Base-by-base conservation (phyloP, 2,797 vertebrate genomes). In the Phrynocephalus guinanensis region DNA sequence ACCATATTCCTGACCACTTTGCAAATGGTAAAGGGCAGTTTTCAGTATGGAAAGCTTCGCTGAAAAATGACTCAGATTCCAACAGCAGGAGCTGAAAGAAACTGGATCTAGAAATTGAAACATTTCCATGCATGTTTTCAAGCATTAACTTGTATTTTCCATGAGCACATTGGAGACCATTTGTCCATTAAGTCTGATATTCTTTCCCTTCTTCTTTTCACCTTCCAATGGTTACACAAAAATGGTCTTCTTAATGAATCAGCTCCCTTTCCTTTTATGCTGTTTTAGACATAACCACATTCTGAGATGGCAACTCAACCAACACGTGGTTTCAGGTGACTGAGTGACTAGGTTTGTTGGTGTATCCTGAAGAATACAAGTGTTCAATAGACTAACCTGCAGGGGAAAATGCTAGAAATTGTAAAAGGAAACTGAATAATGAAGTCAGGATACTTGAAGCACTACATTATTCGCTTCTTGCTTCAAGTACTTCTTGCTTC, bases 191-290 rank as follows among this genome's bases (percentile, higher is more conserved):
- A 92, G n/a, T 82, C 68, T 90, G 93, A 95, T 86, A 93, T 92
- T 89, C 86, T 85, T 33, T 33, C 70, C 79, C 48, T 91, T 92
- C 88, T 91, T 79, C 90, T 72, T 44, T 90, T 82, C 81, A 88
- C 91, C 92, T 91, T 92, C 78, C 87, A 93, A 15, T 92, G 91
- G 90, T 91, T 88, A 68, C 72, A 60, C 22, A 86, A 82, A 73
- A 77, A 91, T 92, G 91, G 91, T 85, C 84, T 94, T 93, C 88
- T 79, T 95, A 93, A 93, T 86, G 89, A 84, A 33, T 72, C 83
- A 91, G 80, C 88, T 92, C 67, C 86, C 13, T 81, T 88, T 83
- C 76, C 85, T 80, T 80, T 52, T 85, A 38, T 79, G n/a, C 4
- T 85, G 15, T 76, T 67, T 33, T 88, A 86, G 87, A 83, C 78